Conservation (phyloP, 1,140 invertebrate species). For the Caerostris extrusa region DNA sequence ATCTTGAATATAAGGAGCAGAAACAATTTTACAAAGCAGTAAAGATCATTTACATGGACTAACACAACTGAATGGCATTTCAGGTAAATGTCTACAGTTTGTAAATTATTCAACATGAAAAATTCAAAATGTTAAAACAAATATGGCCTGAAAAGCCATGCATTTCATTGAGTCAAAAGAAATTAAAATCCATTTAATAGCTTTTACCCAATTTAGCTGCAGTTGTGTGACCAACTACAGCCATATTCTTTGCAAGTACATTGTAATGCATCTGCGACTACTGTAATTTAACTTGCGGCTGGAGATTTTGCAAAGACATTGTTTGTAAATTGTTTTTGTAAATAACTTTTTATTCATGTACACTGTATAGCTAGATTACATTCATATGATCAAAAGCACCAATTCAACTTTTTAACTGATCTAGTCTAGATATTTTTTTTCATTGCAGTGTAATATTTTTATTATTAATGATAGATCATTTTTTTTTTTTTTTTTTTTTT, state of each 20-base stretch:
- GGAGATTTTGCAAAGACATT: background rate
- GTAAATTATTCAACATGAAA: background rate
- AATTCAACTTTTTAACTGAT: background rate
- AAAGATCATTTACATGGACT: background rate
- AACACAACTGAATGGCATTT: background rate
- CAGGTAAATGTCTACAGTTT: background rate
- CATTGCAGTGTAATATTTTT: background rate
- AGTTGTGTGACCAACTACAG: background rate
- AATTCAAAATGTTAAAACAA: background rate
- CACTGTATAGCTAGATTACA: background rate
- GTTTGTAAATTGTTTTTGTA: no score
- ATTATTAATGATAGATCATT: background rate
- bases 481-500: background rate
- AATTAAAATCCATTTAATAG: background rate
- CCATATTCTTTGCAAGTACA: background rate
- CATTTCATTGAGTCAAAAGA: background rate
- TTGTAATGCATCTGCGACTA: background rate
- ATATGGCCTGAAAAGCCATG: slow-evolving; percentile 40
- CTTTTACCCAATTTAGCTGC: background rate
- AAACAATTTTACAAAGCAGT: background rate
- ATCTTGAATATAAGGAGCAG: background rate
- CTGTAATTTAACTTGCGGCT: background rate
- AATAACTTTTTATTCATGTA: background rate
- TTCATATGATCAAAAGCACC: background rate
- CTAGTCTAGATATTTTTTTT: background rate